A percentile compares a stretch with the other conserved stretches of the same genome.
phyloP scores from a whole-genome alignment of 2,888 invertebrate genomes.

The Eurytoma californica region DNA sequence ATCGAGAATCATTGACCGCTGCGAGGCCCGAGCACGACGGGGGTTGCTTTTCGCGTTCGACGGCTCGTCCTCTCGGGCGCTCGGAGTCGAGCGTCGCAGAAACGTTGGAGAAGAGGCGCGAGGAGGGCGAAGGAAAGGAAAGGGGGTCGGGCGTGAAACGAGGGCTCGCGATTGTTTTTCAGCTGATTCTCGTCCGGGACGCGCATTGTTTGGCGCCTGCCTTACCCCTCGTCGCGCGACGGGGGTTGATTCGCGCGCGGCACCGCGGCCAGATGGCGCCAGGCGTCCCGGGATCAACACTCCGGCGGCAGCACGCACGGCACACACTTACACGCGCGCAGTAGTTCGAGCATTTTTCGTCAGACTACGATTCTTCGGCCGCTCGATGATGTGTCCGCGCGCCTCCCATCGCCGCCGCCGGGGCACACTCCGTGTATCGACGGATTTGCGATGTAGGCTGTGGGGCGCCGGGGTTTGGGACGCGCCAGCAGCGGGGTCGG shows the following conservation, averaged over 20 bases:
- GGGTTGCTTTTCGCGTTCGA: too few species aligned
- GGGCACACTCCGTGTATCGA: too few species aligned
- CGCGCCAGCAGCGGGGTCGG: too few species aligned
- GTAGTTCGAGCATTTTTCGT: slow-evolving; percentile 54
- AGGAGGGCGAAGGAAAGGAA: background rate
- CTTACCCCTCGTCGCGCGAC: slow-evolving; percentile 49
- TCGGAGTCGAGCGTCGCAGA: too few species aligned
- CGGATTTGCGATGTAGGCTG: too few species aligned
- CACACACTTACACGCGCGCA: background rate
- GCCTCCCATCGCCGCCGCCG: too few species aligned
- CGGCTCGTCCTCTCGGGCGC: too few species aligned
- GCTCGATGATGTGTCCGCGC: too few species aligned
- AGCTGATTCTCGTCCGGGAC: slow-evolving; percentile 41
- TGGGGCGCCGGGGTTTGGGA: too few species aligned
- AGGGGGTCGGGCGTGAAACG: background rate
- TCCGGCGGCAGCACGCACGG: slow-evolving; percentile 2
- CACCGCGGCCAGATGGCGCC: slow-evolving; percentile 50
- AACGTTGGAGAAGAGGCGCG: background rate
- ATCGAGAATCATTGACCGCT: background rate
- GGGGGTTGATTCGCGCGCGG: slow-evolving; percentile 47
- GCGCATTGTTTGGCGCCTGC: slow-evolving; percentile 35
- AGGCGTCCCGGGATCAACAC: slow-evolving; percentile 21
- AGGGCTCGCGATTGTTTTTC: slow-evolving; percentile 39
- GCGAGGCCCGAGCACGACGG: background rate
- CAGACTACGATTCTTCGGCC: slow-evolving; percentile 39